Conservation (phyloP, 2,113 vertebrate genomes). For the Octodon degus region DNA sequence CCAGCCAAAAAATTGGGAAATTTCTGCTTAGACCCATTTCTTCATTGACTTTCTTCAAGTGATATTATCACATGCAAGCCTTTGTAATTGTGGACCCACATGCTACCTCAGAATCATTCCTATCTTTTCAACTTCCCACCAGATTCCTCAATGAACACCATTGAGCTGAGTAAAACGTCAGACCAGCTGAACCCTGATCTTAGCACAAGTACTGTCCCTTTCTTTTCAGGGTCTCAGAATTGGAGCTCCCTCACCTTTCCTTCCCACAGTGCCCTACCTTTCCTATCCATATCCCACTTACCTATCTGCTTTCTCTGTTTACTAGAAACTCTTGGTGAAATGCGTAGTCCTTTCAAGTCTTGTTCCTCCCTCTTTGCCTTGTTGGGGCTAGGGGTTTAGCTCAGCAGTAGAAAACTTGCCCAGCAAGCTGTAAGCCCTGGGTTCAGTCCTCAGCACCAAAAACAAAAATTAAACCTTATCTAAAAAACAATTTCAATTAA, state of each 20-base stretch:
- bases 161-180: not conserved
- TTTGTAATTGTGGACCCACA: not conserved
- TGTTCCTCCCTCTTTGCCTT: not conserved
- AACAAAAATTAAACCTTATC: too few species aligned
- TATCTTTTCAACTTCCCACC: not conserved
- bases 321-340: not conserved
- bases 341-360: not conserved
- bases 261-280: not conserved
- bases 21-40: not conserved
- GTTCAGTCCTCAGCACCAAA: too few species aligned
- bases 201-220: not conserved
- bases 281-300: not conserved
- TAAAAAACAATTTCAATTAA: too few species aligned
- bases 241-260: not conserved
- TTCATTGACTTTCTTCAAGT: slow-evolving; percentile 35
- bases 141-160: not conserved
- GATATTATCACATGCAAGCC: not conserved
- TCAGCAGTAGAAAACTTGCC: too few species aligned
- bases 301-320: not conserved
- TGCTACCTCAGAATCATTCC: not conserved
- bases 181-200: not conserved
- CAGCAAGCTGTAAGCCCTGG: too few species aligned
- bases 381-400: too few species aligned
- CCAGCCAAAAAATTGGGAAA: not conserved
- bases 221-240: not conserved